Percentiles rank a stretch among this genome's conserved stretches.
Conservation (phyloP, 2,113 vertebrate genomes). For the Syngnathus scovelli region DNA sequence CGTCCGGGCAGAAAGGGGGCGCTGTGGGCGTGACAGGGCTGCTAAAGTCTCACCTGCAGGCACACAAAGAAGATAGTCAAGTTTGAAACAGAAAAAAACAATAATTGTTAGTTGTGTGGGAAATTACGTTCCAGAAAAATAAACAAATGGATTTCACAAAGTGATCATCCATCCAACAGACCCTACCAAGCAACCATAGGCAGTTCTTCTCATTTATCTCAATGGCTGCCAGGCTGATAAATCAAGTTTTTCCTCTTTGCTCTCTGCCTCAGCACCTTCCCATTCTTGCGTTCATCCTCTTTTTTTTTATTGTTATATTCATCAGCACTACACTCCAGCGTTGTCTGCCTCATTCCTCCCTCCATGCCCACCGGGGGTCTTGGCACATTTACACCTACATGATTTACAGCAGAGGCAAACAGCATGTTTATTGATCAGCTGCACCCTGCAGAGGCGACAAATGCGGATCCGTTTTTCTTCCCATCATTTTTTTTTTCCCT, state of each 20-base stretch:
- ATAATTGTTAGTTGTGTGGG: too few relatives aligned
- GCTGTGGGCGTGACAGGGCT: constrained; percentile 77
- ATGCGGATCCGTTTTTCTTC: constrained; percentile 11
- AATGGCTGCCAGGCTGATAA: constrained; percentile 29
- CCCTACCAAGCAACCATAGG: constrained; percentile 22
- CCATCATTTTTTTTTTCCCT: neutral
- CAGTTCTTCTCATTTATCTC: constrained; percentile 38
- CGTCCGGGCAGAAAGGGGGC: constrained; percentile 77
- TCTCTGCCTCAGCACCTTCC: constrained; percentile 4
- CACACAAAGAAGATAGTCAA: constrained; percentile 6
- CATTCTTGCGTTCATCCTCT: neutral
- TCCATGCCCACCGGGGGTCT: constrained; percentile 16
- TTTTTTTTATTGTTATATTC: constrained; percentile 24
- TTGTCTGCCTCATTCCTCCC: constrained; percentile 17
- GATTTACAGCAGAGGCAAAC: constrained; percentile 34
- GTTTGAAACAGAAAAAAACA: neutral
- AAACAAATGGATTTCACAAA: constrained; percentile 14
- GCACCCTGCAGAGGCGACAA: constrained; percentile 12
- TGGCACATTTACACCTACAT: constrained; percentile 2
- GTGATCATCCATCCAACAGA: constrained; percentile 22
- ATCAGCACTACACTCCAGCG: constrained; percentile 13
- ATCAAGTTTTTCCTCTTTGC: constrained; percentile 32
- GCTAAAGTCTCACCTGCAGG: constrained; percentile 67
- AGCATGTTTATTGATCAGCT: constrained; percentile 34
- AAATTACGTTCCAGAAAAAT: neutral